Evolutionary conservation across 2,113 vertebrate species (phyloP).

Genomic region (Synodontis membranacea): DNA sequence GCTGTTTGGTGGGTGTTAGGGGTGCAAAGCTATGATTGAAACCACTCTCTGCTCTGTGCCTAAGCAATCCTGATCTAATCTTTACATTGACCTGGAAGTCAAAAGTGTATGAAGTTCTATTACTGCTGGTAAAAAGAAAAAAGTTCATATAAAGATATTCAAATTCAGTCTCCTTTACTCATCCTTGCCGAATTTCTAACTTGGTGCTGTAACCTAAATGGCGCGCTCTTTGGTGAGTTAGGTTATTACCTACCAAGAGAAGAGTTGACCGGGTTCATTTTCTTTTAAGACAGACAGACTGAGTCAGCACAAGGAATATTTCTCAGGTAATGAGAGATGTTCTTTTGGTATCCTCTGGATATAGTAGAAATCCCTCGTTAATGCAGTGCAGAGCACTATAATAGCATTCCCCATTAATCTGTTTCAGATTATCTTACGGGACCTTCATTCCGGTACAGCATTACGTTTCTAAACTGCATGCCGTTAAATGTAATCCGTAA

Average conservation of each 20-base stretch:
- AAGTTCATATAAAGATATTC: no score
- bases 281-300: no score
- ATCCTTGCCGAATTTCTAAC: background rate
- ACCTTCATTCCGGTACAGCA: background rate
- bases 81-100: no score
- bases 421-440: background rate
- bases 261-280: background rate
- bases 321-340: background rate
- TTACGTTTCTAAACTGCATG: background rate
- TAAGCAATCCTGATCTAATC: no score
- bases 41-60: background rate
- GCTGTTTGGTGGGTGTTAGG: background rate
- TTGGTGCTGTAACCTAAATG: background rate
- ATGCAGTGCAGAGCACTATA: background rate
- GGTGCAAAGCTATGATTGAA: background rate
- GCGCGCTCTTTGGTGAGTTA: background rate
- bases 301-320: background rate
- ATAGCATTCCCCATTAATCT: background rate
- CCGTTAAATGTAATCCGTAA: background rate
- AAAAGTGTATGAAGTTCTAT: no score
- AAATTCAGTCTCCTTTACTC: no score
- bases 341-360: background rate
- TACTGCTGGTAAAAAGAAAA: no score
- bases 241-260: background rate
- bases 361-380: background rate